Evolutionary conservation across 2,113 vertebrate genomes (phyloP), one percentile per base, ranked within the genome.

Genomic region (Nanorana parkeri): DNA sequence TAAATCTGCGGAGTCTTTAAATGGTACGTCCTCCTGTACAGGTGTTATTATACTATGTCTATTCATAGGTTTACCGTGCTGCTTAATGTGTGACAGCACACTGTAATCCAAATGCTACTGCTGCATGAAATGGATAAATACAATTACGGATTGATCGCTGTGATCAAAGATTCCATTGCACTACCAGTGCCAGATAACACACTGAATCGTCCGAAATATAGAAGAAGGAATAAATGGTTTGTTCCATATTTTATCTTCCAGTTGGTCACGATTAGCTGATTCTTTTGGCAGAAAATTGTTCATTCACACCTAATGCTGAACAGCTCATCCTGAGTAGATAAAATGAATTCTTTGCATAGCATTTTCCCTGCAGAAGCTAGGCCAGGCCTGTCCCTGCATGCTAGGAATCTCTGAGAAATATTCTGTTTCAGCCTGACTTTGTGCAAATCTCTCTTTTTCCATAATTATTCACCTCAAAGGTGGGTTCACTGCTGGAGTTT

Each of bases 271-370:
- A 75, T 66, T 75, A 67, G 54, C 69, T 81, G 80, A 72, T 54
- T 23, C 36, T 74, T 67, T 47, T 81, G 80, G 69, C 80, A 23
- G 61, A 67, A 11, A 36, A 65, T 19, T 20, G 7, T 55, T 75
- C 61, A 81, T 81, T 81, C 80, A 74, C 80, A 81, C 80, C 41
- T 81, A 75, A 81, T 75, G 69, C 60, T 20, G 55, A 55, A 32
- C 66, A 56, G 56, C 69, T 73, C 69, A 74, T 74, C 79, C 79
- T 28, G n/a, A 52, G 24, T 55, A 74, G 80, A 65, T 66, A 75
- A 66, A 81, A 67, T 81, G 69, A 81, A 74, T 81, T 81, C 80
- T 56, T 74, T 41, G 47, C 69, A 74, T 74, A 73, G 61, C 75
- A 65, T 75, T 81, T 73, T 81, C 72, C 80, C 80, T 56, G 80